Conservation (phyloP, 2,888 invertebrate species). For the Apoderus coryli region DNA sequence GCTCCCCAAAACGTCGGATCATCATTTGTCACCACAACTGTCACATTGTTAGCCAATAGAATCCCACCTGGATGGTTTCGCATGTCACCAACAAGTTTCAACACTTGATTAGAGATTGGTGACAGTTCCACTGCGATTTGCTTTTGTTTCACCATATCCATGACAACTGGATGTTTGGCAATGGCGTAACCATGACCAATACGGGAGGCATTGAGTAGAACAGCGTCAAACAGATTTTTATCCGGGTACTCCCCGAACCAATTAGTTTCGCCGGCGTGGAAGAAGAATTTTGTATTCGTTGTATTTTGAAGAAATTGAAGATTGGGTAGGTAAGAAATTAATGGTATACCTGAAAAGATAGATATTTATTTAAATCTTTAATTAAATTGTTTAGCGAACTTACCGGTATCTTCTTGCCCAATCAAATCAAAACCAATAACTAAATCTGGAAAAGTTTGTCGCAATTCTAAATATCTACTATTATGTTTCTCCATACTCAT, state of each 20-base stretch:
- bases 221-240: slow-evolving; percentile 60
- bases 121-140: slow-evolving; percentile 60
- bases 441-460: slow-evolving; percentile 36
- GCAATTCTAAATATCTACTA: slow-evolving; percentile 11
- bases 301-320: too few relatives aligned
- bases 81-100: slow-evolving; percentile 52
- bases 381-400: too few relatives aligned
- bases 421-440: slow-evolving; percentile 70
- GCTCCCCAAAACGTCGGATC: slow-evolving; percentile 69
- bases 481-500: slow-evolving; percentile 27
- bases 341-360: slow-evolving; percentile 36
- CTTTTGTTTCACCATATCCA: slow-evolving; percentile 41
- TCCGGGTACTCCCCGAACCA: slow-evolving; percentile 49
- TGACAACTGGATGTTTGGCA: slow-evolving; percentile 52
- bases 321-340: slow-evolving; percentile 41
- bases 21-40: slow-evolving; percentile 62
- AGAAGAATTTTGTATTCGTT: slow-evolving; percentile 48
- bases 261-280: slow-evolving; percentile 71
- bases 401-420: slow-evolving; percentile 60
- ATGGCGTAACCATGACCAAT: slow-evolving; percentile 67
- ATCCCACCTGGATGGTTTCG: slow-evolving; percentile 57
- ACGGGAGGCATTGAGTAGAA: slow-evolving; percentile 55
- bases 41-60: slow-evolving; percentile 49
- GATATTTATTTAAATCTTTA: too few relatives aligned
- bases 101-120: slow-evolving; percentile 61